Conservation (phyloP, 1,140 invertebrate species). For the Ceratosolen solmsi region DNA sequence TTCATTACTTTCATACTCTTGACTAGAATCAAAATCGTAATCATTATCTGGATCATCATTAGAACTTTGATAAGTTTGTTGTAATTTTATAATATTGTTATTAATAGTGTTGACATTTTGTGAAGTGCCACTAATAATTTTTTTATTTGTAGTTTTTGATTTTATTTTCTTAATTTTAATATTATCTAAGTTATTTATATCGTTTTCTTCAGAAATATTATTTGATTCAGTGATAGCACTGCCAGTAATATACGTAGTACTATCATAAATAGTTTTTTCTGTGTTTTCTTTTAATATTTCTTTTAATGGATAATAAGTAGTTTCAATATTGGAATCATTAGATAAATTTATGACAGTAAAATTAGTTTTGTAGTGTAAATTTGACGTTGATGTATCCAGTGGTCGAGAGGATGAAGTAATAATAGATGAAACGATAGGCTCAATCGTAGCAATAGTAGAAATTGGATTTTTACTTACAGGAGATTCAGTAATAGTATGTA, state of each 20-base stretch:
- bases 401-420: background rate
- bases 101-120: constrained; percentile 62
- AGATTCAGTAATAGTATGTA: background rate
- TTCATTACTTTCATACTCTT: constrained; percentile 59
- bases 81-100: constrained; percentile 56
- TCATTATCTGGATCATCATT: constrained; percentile 58
- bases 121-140: constrained; percentile 59
- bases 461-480: background rate
- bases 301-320: background rate
- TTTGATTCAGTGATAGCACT: background rate
- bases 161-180: constrained; percentile 51
- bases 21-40: constrained; percentile 61
- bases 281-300: background rate
- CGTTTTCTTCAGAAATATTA: background rate
- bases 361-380: constrained; percentile 1
- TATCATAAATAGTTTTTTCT: background rate
- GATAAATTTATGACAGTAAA: background rate
- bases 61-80: constrained; percentile 44
- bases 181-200: constrained; percentile 50
- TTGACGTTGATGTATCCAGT: background rate
- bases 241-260: background rate
- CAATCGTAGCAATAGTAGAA: background rate
- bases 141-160: constrained; percentile 48
- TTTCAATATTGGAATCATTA: background rate
- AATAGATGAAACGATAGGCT: background rate